Evolutionary conservation across 1,140 invertebrate species (phyloP).

Genomic region (Lordiphosa collinella): DNA sequence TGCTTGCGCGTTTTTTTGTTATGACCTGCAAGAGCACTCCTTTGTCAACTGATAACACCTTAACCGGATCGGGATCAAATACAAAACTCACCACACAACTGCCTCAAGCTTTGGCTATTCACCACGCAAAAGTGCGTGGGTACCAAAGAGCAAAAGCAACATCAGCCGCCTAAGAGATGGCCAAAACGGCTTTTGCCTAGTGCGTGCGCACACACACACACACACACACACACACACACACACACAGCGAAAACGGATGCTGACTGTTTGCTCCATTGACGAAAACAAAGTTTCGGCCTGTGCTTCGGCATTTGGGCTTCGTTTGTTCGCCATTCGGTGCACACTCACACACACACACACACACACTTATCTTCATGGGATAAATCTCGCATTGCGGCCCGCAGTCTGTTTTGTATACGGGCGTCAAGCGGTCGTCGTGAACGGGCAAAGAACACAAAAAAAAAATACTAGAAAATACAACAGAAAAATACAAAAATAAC

Average conservation of each 20-base stretch:
- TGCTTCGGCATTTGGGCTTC: slow-evolving; percentile 20
- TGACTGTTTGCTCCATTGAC: slow-evolving; percentile 59
- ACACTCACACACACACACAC: slow-evolving; percentile 15
- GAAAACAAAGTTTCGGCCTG: slow-evolving; percentile 32
- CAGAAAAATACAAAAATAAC: slow-evolving; percentile 5
- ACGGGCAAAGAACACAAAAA: slow-evolving; percentile 40
- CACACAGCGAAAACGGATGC: slow-evolving; percentile 39
- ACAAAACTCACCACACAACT: too few relatives aligned
- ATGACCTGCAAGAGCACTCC: too few relatives aligned
- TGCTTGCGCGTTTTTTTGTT: too few relatives aligned
- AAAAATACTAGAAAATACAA: slow-evolving; percentile 13
- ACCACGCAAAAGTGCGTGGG: too few relatives aligned
- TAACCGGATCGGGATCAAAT: too few relatives aligned
- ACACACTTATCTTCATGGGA: slow-evolving; percentile 64
- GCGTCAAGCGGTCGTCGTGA: slow-evolving; percentile 74
- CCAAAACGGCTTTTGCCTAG: neutral
- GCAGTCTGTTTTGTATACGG: slow-evolving; percentile 76
- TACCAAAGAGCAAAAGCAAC: too few relatives aligned
- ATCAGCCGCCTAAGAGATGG: too few relatives aligned
- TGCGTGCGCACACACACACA: slow-evolving; percentile 34
- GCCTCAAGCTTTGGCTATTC: too few relatives aligned
- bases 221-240: slow-evolving; percentile 12
- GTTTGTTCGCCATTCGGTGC: slow-evolving; percentile 11
- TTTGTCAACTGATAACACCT: too few relatives aligned
- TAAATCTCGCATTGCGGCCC: slow-evolving; percentile 63